Evolutionary conservation across 2,888 invertebrate genomes (phyloP), one percentile per base, ranked within the genome.

Genomic region (Pseudococcus jackbeardsleyi): DNA sequence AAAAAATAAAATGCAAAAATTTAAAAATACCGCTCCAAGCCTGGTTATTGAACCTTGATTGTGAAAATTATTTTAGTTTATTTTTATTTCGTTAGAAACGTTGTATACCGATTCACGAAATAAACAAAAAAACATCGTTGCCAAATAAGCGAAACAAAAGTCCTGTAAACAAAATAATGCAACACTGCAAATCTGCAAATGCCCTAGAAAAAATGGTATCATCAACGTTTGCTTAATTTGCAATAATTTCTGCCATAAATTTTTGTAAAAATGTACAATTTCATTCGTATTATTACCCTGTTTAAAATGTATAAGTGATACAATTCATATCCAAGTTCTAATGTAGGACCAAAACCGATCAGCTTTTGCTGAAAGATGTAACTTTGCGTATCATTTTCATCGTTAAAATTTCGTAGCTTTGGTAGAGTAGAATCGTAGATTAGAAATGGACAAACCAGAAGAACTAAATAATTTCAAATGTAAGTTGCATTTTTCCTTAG

Each of bases 321-420:
- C 5, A 5, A 17, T 46, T 46, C 79, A 33, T 82, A 46, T 82
- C 46, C 33, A 33, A n/a, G 33, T 82, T 19, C 46, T 12, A 82
- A 82, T 46, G 46, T 82, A 82, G 79, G 39, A 82, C 79, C 72
- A 72, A 72, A 82, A 19, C 79, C 9, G 42, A 46, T 46, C 42
- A 82, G 79, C 79, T 33, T 82, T 33, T 33, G 72, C 79, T 82
- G 42, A 82, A 82, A 82, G 46, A 82, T 82, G 79, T 39, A 82
- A 82, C 79, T 46, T 12, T 19, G 17, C 79, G 19, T 46, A 82
- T 46, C 42, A 82, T 82, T 82, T 46, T 82, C n/a, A 46, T 82
- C 46, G 33, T 82, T 22, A 22, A 42, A 5, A 82, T 82, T 46
- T 19, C 79, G 79, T 46, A 82, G 46, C 19, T 82, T 82, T 46